A percentile compares a stretch with the other conserved stretches of the same genome.
Evolutionary conservation across 2,113 vertebrate species (phyloP).

Genomic region (Hystrix brachyura): DNA sequence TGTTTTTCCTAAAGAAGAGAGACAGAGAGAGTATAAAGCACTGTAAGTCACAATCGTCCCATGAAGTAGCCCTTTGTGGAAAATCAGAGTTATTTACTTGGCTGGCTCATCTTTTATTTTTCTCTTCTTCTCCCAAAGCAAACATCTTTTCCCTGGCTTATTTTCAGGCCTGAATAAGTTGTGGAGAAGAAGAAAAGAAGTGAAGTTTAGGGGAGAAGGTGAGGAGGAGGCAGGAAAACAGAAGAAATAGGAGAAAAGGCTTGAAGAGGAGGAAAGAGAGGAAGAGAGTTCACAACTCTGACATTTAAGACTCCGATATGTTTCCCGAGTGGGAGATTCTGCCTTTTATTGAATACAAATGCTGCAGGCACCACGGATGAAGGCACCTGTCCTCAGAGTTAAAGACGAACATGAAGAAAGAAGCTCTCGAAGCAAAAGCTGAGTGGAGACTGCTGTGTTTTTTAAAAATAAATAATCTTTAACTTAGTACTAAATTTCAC

Average conservation of each 20-base stretch:
- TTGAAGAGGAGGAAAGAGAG: not conserved
- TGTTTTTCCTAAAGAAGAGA: constrained; percentile 72
- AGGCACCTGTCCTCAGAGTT: not conserved
- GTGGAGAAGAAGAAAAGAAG: constrained; percentile 59
- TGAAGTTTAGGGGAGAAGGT: fast-evolving
- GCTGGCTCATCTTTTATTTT: constrained; percentile 64
- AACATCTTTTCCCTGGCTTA: constrained; percentile 77
- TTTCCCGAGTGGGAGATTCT: fast-evolving
- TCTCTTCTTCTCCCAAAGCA: constrained; percentile 86
- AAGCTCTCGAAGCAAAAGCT: not conserved
- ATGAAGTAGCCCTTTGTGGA: constrained; percentile 82
- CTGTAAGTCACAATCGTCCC: constrained; percentile 46
- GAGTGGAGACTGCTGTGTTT: not conserved
- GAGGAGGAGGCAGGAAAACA: not conserved
- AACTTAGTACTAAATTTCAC: not conserved
- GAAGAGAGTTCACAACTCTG: not conserved
- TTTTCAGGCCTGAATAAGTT: constrained; percentile 43
- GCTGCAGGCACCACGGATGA: not conserved
- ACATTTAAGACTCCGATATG: not conserved
- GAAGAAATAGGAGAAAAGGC: not conserved
- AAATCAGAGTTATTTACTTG: constrained; percentile 64
- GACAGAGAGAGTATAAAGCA: not conserved
- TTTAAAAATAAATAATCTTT: constrained; percentile 39
- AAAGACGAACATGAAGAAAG: constrained; percentile 13
- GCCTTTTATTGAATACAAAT: not conserved